A percentile compares a stretch with the other conserved stretches of the same genome.
These are phyloP conservation scores for Drosophila lacicola DNA, from an alignment of 2,888 invertebrate genomes.

Conservation along the genomic window DNA sequence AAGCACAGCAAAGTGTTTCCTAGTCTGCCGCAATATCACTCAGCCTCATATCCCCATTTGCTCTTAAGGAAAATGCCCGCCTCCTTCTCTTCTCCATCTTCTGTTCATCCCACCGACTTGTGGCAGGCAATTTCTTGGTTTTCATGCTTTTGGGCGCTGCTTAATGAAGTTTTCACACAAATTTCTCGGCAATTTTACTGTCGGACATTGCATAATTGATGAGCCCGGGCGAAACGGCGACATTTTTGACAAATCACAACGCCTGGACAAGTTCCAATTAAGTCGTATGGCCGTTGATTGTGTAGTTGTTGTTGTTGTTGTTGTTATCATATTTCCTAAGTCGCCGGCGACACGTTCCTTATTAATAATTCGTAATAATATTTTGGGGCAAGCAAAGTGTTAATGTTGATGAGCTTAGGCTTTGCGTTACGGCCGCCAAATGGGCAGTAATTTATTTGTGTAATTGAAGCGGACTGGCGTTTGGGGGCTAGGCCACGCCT, in stretches of 20 bases:
- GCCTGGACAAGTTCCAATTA: conserved; percentile 55
- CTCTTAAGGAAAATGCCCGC: background rate
- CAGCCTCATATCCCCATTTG: conserved; percentile 5
- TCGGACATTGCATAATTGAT: conserved; percentile 68
- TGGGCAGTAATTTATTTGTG: conserved; percentile 50
- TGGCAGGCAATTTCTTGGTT: conserved; percentile 1
- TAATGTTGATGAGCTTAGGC: conserved; percentile 42
- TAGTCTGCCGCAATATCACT: conserved; percentile 4
- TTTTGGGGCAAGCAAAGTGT: conserved; percentile 46
- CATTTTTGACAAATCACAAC: conserved; percentile 73
- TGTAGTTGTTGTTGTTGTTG: conserved; percentile 1
- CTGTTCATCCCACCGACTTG: conserved; percentile 6
- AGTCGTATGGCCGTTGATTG: conserved; percentile 16
- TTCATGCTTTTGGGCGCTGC: conserved; percentile 16
- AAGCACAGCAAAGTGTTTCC: conserved; percentile 16
- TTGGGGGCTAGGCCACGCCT: background rate
- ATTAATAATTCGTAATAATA: conserved; percentile 54
- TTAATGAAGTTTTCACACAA: conserved; percentile 71
- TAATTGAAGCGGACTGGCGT: conserved; percentile 43
- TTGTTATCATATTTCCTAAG: conserved; percentile 12
- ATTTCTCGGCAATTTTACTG: conserved; percentile 61
- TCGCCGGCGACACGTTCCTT: conserved; percentile 24
- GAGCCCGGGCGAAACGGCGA: conserved; percentile 46
- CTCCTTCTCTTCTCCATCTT: conserved; percentile 1
- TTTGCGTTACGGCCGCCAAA: conserved; percentile 35